A percentile compares a stretch with the other conserved stretches of the same genome.
These are phyloP conservation scores for Batillaria attramentaria DNA, from an alignment of 1,140 invertebrate genomes.

Conservation along the genomic window DNA sequence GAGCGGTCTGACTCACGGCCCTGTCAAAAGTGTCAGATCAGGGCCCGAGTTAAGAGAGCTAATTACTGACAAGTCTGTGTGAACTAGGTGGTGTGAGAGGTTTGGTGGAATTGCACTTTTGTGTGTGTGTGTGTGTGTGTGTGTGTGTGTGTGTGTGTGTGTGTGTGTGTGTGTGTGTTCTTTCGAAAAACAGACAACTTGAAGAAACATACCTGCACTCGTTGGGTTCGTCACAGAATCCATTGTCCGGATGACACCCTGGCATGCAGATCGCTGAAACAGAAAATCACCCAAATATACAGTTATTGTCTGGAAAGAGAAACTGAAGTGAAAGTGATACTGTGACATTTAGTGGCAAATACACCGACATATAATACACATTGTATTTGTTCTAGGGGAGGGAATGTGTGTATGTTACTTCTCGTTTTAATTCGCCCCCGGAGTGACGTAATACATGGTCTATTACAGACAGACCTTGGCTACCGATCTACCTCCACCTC, in stretches of 20 bases:
- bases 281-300: conserved; percentile 28
- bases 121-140: background rate
- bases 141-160: background rate
- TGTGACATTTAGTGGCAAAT: too few relatives aligned
- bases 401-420: too few relatives aligned
- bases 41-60: background rate
- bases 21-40: background rate
- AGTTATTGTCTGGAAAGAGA: too few relatives aligned
- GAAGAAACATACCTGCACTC: conserved; percentile 91
- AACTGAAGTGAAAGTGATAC: too few relatives aligned
- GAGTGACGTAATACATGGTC: background rate
- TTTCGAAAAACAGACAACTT: background rate
- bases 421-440: background rate
- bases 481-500: background rate
- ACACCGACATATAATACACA: too few relatives aligned
- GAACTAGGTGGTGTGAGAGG: background rate
- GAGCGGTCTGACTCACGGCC: background rate
- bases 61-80: background rate
- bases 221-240: conserved; percentile 91
- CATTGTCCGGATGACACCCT: conserved; percentile 90
- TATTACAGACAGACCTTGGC: background rate
- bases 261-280: conserved; percentile 86
- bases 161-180: background rate
- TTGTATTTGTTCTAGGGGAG: too few relatives aligned
- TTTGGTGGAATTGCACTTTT: background rate